phyloP scores from a whole-genome alignment of 2,797 vertebrate genomes.

The Agapornis canus region DNA sequence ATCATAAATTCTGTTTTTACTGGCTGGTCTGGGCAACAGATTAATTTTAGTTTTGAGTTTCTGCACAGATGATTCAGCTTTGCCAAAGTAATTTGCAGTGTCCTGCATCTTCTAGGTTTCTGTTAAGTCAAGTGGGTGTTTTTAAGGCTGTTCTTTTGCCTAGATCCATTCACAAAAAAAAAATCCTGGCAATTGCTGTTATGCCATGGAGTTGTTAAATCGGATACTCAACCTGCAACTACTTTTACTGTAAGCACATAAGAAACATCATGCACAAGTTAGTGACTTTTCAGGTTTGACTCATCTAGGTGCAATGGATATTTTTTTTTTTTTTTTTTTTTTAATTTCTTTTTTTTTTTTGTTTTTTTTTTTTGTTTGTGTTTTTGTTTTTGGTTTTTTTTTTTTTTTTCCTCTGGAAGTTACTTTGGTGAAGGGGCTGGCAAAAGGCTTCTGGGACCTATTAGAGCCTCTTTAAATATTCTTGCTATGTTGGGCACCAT shows the following conservation, averaged over 20 bases:
- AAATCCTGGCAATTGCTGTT: background rate
- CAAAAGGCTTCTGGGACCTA: background rate
- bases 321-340: background rate
- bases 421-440: background rate
- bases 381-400: too few relatives aligned
- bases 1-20: background rate
- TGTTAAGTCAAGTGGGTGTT: background rate
- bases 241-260: background rate
- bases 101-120: background rate
- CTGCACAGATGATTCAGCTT: background rate
- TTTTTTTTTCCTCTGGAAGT: background rate
- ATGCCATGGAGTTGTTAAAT: background rate
- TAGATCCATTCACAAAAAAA: background rate
- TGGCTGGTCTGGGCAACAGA: background rate
- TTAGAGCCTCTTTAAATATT: background rate
- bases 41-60: background rate
- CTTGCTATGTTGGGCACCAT: background rate
- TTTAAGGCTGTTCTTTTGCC: background rate
- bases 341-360: background rate
- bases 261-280: rapidly evolving
- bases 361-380: too few relatives aligned
- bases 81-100: background rate
- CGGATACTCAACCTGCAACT: background rate
- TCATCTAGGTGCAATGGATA: background rate
- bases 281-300: background rate